A percentile compares a stretch with the other conserved stretches of the same genome.
Conservation (phyloP, 2,797 vertebrate species). For the Macroramphosus scolopax region DNA sequence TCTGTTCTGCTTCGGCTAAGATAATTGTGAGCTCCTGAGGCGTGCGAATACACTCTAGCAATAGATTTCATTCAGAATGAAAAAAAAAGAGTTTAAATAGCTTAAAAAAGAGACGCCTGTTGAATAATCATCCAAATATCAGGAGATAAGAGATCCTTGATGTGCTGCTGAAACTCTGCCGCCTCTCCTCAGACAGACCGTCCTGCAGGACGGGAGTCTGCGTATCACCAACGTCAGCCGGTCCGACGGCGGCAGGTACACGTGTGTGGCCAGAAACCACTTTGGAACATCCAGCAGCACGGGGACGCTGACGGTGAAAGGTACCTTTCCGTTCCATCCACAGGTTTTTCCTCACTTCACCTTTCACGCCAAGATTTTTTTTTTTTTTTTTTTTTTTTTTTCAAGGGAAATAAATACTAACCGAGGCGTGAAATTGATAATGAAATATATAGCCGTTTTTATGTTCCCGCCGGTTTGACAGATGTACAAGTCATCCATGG, state of each 20-base stretch:
- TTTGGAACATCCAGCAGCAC: conserved; percentile 82
- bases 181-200: conserved; percentile 63
- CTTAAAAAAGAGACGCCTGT: conserved; percentile 20
- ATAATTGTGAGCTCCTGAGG: conserved; percentile 60
- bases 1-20: conserved; percentile 58
- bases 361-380: too few relatives aligned
- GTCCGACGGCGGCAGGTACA: conserved; percentile 80
- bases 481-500: conserved; percentile 78
- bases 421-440: conserved; percentile 82
- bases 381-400: too few relatives aligned
- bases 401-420: conserved; percentile 59
- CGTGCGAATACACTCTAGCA: conserved; percentile 47
- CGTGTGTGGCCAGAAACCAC: conserved; percentile 82
- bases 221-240: conserved; percentile 81
- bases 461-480: conserved; percentile 77
- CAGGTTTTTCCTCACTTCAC: conserved; percentile 32
- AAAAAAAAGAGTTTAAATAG: conserved; percentile 15
- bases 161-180: too few relatives aligned
- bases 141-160: too few relatives aligned
- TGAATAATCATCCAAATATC: not conserved
- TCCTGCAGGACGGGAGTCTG: conserved; percentile 82
- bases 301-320: conserved; percentile 84
- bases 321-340: conserved; percentile 66
- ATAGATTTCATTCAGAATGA: conserved; percentile 35
- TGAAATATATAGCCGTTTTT: conserved; percentile 80